Evolutionary conservation across 2,888 invertebrate species (phyloP), one percentile per base, ranked within the genome.

Genomic region (Lissocephala sabroskyi): DNA sequence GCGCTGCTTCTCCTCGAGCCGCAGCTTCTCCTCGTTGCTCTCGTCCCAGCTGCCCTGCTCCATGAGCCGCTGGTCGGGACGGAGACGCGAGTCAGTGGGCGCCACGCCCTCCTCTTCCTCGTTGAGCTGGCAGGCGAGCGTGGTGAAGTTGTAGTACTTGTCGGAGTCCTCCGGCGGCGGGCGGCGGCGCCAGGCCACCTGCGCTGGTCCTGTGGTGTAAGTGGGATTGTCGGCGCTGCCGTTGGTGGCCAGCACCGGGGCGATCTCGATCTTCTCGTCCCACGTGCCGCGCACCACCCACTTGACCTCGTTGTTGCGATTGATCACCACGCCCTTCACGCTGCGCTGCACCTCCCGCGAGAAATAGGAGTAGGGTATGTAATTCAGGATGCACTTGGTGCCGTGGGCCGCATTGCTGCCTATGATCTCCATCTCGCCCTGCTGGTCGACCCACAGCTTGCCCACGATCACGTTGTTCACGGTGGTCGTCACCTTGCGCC

Each of bases 391-490:
- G 85, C 98, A 98, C 84, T 94, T 95, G 81, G 96, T 94, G 43
- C 96, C 96, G 44, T 91, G 90, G 36, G 90, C 91, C 59, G 94
- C 92, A 82, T 98, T 98, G 66, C 88, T 88, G 54, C 91, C 91
- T 52, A 90, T 88, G 60, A 99, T 98, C 85, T 98, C 97, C 96
- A 97, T 98, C 83, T 99, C 98, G 37, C 99, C 99, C 83, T 98
- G 97, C 86, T 99, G 97, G 87, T 99, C 99, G 51, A 99, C 97
- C 99, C 99, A 99, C 67, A 99, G 87, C 86, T 96, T 97, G 62
- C 99, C 99, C 50, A 99, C 98, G 75, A 99, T 98, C 77, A 99
- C 99, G 85, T 99, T 99, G 87, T 99, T 98, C 42, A 99, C 97
- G 3, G 98, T 98, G 16, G 98, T 99, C 16, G 97, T 98, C 44